phyloP scores from a whole-genome alignment of 2,113 vertebrate species.

The Leucopternis melanops region DNA sequence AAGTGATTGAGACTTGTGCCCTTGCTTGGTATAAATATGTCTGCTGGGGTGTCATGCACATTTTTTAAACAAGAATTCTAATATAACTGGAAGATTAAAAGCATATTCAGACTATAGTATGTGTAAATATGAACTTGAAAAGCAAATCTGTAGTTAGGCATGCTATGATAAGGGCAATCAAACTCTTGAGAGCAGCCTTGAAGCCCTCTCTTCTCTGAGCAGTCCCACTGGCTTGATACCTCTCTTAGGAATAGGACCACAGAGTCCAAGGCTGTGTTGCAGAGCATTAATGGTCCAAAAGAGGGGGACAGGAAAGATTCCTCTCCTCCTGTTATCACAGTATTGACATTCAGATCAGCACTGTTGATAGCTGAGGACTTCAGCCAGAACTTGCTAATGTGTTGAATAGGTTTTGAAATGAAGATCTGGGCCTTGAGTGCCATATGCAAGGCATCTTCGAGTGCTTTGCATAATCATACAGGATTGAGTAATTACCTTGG shows the following conservation, averaged over 20 bases:
- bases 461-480: background rate
- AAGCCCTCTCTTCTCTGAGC: background rate
- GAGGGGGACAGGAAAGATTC: background rate
- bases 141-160: background rate
- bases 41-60: conserved; percentile 11
- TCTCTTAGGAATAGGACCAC: background rate
- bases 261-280: background rate
- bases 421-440: background rate
- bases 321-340: background rate
- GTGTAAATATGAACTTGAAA: background rate
- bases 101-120: background rate
- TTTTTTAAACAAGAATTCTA: conserved; percentile 54
- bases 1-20: conserved; percentile 47
- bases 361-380: background rate
- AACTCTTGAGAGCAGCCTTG: background rate
- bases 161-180: background rate
- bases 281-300: background rate
- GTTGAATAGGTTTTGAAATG: background rate
- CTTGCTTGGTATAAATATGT: conserved; percentile 60
- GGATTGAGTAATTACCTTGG: background rate
- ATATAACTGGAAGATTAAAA: background rate
- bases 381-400: background rate
- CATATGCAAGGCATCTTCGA: background rate
- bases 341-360: background rate
- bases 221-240: background rate